These are phyloP conservation scores for Sarcophaga carnaria DNA, from an alignment of 2,888 invertebrate species.

Conservation along the genomic window DNA sequence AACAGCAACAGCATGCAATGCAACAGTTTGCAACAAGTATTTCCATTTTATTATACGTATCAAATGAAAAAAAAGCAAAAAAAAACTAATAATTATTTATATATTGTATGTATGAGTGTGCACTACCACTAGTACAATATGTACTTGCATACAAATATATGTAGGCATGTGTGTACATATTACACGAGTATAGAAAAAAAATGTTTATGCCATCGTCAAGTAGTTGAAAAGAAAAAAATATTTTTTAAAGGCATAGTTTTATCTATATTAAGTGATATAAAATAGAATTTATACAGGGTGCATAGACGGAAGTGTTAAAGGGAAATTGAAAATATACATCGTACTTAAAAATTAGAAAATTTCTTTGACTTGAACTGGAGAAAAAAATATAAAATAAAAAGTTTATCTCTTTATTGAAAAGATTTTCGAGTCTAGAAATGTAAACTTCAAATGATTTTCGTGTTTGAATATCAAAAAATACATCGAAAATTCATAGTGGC, in stretches of 20 bases:
- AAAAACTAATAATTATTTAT: slow-evolving; percentile 38
- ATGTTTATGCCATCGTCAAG: background rate
- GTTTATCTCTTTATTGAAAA: no score
- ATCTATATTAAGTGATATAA: slow-evolving; percentile 56
- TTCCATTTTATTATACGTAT: slow-evolving; percentile 67
- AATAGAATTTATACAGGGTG: background rate
- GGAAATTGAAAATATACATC: background rate
- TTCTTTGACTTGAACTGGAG: no score
- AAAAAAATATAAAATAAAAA: no score
- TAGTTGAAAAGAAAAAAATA: background rate
- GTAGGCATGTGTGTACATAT: slow-evolving; percentile 1
- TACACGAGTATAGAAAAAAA: background rate
- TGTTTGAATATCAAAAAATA: no score
- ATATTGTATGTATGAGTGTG: background rate
- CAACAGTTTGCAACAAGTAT: slow-evolving; percentile 70
- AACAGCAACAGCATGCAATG: slow-evolving; percentile 64
- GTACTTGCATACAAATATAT: background rate
- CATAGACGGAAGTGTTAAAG: background rate
- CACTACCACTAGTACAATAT: slow-evolving; percentile 17
- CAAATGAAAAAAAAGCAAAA: slow-evolving; percentile 14
- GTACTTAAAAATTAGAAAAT: no score
- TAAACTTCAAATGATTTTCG: no score
- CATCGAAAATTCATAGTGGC: no score
- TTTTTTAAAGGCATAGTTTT: slow-evolving; percentile 62
- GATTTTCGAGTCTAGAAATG: no score